Conservation (phyloP, 2,888 invertebrate genomes). For the Netelia virgata region DNA sequence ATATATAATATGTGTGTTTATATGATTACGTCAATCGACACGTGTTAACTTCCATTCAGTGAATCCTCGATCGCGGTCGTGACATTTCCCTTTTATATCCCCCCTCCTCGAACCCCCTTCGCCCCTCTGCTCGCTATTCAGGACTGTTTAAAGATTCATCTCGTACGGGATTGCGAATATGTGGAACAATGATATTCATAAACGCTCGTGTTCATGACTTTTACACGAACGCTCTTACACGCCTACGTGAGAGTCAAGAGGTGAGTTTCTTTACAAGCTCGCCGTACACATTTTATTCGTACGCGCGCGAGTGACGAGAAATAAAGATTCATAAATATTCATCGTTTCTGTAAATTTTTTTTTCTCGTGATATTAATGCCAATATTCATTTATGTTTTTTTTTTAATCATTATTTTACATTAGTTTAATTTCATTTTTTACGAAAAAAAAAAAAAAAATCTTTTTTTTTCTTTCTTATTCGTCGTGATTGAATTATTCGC, state of each 20-base stretch:
- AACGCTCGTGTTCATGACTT: constrained; percentile 37
- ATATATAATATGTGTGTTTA: background rate
- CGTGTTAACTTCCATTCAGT: constrained; percentile 24
- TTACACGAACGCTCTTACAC: constrained; percentile 9
- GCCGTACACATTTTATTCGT: constrained; percentile 1
- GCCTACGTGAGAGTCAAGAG: constrained; percentile 24
- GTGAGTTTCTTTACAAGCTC: constrained; percentile 5
- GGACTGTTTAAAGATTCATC: background rate
- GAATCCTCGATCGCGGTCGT: constrained; percentile 41
- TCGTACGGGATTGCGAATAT: constrained; percentile 28
- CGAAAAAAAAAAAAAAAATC: too few relatives aligned
- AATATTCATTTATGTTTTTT: background rate
- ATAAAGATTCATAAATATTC: background rate
- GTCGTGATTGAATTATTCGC: too few relatives aligned
- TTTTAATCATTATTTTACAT: background rate
- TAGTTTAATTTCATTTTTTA: background rate
- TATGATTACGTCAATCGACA: constrained; percentile 30
- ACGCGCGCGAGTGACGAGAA: background rate
- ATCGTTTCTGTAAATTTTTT: background rate
- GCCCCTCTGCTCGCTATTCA: background rate
- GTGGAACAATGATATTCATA: constrained; percentile 54
- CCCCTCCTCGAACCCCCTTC: background rate
- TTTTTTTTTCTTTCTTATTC: background rate
- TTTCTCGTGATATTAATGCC: background rate
- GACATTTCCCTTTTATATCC: constrained; percentile 23